A percentile compares a stretch with the other conserved stretches of the same genome.
Conservation (phyloP, 2,888 invertebrate genomes). For the Callyntrura guangdongensis region DNA sequence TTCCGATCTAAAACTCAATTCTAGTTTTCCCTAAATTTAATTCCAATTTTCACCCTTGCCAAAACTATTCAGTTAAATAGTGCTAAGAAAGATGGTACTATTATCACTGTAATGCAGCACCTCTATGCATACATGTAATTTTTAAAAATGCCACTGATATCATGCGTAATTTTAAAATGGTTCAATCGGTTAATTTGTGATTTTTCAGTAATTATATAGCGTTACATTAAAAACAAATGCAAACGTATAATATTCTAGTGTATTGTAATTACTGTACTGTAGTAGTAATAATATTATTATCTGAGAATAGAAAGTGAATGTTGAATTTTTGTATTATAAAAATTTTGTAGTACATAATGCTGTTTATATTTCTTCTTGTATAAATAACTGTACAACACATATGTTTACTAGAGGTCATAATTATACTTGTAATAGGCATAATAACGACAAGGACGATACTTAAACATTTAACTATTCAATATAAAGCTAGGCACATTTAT, state of each 20-base stretch:
- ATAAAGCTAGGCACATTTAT: not conserved
- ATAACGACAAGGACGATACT: not conserved
- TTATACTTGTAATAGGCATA: not conserved
- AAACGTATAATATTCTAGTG: not conserved
- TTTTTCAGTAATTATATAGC: not conserved
- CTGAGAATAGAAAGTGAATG: not conserved
- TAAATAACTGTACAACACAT: not conserved
- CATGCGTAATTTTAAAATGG: not conserved
- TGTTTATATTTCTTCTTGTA: not conserved
- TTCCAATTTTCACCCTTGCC: no score
- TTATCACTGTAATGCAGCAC: no score
- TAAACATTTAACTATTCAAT: not conserved
- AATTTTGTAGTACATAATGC: conserved; percentile 22
- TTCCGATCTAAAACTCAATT: no score
- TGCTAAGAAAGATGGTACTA: no score
- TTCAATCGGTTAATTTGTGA: conserved; percentile 28
- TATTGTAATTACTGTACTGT: not conserved
- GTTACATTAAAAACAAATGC: no score
- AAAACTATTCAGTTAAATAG: no score
- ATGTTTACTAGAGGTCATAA: not conserved
- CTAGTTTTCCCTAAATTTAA: no score
- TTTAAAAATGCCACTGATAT: not conserved
- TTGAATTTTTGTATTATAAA: conserved; percentile 9
- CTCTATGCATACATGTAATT: no score
- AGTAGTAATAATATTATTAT: not conserved